These are phyloP conservation scores for Mimumesa dahlbomi DNA, from an alignment of 2,888 invertebrate species.

Conservation along the genomic window DNA sequence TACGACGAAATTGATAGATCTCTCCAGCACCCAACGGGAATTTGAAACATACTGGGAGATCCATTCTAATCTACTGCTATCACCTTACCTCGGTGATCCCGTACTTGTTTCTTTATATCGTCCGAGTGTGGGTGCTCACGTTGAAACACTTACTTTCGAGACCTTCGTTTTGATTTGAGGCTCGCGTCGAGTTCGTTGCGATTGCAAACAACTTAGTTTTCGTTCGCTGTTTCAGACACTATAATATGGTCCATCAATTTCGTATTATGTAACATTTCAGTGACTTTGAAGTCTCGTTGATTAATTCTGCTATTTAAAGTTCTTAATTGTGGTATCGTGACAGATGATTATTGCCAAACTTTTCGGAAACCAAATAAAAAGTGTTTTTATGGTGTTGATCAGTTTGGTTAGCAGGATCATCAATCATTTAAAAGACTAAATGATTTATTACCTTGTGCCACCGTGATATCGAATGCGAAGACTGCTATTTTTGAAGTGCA, in stretches of 20 bases:
- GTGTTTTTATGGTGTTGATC: too few species aligned
- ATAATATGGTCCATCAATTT: not conserved
- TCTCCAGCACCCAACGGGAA: slow-evolving; percentile 10
- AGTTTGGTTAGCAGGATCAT: too few species aligned
- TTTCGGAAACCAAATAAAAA: too few species aligned
- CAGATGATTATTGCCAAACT: too few species aligned
- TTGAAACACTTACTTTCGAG: slow-evolving; percentile 44
- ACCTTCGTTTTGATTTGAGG: slow-evolving; percentile 26
- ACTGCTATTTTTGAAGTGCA: too few species aligned
- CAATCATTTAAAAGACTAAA: too few species aligned
- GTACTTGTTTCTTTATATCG: slow-evolving; percentile 13
- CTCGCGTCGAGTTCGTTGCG: slow-evolving; percentile 26
- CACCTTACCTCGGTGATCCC: slow-evolving; percentile 7
- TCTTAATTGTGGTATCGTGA: too few species aligned
- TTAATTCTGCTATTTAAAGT: too few species aligned
- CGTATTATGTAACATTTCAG: not conserved
- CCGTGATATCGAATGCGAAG: too few species aligned
- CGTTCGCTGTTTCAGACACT: slow-evolving; percentile 21
- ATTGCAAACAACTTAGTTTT: slow-evolving; percentile 40
- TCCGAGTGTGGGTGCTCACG: slow-evolving; percentile 8
- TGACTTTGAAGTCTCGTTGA: not conserved
- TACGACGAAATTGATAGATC: slow-evolving; percentile 37
- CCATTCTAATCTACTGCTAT: slow-evolving; percentile 10
- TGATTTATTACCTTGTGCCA: too few species aligned
- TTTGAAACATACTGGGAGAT: not conserved